These are phyloP conservation scores for Suricata suricatta DNA, from an alignment of 2,113 vertebrate genomes.

Conservation along the genomic window DNA sequence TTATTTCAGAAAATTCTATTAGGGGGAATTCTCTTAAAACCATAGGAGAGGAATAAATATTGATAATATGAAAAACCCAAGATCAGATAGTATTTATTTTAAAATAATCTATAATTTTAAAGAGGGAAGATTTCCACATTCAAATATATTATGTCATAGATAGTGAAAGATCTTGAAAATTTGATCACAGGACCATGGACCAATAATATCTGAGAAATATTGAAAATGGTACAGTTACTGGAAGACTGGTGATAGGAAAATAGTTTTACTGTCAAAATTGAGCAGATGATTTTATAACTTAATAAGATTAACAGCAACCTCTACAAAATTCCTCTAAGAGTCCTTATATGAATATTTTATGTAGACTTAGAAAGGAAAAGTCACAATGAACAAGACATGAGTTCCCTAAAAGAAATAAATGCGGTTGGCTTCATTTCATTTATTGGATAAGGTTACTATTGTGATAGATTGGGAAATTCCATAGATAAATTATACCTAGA, in stretches of 20 bases:
- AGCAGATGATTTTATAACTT: background rate
- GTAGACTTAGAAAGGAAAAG: background rate
- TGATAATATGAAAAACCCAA: background rate
- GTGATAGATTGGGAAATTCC: background rate
- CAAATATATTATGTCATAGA: background rate
- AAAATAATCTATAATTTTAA: conserved; percentile 7
- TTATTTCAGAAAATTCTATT: background rate
- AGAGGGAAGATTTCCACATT: background rate
- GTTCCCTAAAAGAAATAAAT: background rate
- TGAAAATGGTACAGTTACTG: background rate
- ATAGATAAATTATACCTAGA: background rate
- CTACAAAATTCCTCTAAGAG: background rate
- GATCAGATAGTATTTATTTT: background rate
- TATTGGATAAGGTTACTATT: background rate
- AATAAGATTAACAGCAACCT: background rate
- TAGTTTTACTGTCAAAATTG: background rate
- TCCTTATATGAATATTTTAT: background rate
- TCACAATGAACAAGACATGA: background rate
- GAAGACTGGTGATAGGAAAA: background rate
- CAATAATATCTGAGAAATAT: background rate
- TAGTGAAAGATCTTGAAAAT: background rate
- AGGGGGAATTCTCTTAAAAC: conserved; percentile 18
- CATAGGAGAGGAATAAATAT: background rate
- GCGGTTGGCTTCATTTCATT: background rate
- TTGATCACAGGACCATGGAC: background rate